These are phyloP conservation scores for Gymnobelideus leadbeateri DNA, from an alignment of 2,113 vertebrate genomes.

Conservation along the genomic window DNA sequence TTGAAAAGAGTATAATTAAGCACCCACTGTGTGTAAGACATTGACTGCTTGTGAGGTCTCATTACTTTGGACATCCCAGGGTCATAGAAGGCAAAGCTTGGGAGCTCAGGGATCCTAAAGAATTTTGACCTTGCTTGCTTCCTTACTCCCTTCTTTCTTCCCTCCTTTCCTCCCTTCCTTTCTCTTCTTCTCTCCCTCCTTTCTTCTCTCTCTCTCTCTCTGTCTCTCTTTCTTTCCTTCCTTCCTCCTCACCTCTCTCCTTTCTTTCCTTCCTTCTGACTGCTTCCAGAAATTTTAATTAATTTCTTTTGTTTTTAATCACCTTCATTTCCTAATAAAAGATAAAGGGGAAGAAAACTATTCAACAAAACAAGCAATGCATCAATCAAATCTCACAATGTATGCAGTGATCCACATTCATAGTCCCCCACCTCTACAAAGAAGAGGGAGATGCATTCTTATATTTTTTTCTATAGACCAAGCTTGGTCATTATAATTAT, in stretches of 20 bases:
- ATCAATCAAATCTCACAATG: background rate
- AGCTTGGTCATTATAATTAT: background rate
- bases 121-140: no score
- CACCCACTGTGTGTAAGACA: background rate
- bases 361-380: background rate
- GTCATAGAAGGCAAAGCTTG: no score
- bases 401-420: background rate
- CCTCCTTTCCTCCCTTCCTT: background rate
- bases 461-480: background rate
- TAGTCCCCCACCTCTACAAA: background rate
- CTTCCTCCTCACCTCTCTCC: no score
- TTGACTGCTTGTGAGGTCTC: no score
- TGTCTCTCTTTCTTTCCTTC: background rate
- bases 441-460: background rate
- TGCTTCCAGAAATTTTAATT: background rate
- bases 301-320: background rate
- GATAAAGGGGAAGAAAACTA: background rate
- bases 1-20: no score
- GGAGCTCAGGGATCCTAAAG: no score
- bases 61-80: no score
- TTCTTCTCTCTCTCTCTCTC: no score
- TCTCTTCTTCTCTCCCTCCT: background rate
- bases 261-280: background rate
- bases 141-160: background rate
- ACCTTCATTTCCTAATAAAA: background rate